Percentiles rank a stretch among this genome's conserved stretches.
Evolutionary conservation across 2,113 vertebrate species (phyloP).

Genomic region (Brienomyrus longianalis): DNA sequence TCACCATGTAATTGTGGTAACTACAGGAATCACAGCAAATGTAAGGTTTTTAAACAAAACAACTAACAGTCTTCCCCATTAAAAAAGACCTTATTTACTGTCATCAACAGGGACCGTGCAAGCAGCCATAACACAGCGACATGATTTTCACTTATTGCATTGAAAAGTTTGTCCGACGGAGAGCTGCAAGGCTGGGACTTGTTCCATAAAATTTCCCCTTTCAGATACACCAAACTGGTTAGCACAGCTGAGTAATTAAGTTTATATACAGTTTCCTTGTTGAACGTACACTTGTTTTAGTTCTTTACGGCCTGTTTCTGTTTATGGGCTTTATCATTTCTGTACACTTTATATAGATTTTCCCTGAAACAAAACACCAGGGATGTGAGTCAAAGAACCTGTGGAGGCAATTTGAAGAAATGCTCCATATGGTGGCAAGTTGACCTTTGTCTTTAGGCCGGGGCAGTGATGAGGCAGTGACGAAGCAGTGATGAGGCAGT

Average conservation of each 20-base stretch:
- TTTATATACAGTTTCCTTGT: neutral
- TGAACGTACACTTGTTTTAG: neutral
- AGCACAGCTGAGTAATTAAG: neutral
- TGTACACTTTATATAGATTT: neutral
- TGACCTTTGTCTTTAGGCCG: neutral
- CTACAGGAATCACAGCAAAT: neutral
- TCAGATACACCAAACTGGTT: neutral
- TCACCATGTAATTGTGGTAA: neutral
- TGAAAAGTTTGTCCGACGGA: neutral
- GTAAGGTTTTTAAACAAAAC: conserved; percentile 3
- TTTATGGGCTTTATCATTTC: neutral
- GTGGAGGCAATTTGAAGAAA: neutral
- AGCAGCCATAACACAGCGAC: neutral
- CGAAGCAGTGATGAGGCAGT: neutral
- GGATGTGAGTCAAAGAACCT: neutral
- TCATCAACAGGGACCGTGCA: neutral
- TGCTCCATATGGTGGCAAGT: neutral
- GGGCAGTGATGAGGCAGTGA: neutral
- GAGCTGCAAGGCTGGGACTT: neutral
- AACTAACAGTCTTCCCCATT: neutral
- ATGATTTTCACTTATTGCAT: neutral
- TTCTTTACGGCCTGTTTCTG: neutral
- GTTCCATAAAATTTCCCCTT: neutral
- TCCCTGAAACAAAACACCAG: neutral
- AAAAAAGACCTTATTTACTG: neutral